Percentiles rank a stretch among this genome's conserved stretches.
Evolutionary conservation across 2,113 vertebrate genomes (phyloP).

Genomic region (Anolis carolinensis): DNA sequence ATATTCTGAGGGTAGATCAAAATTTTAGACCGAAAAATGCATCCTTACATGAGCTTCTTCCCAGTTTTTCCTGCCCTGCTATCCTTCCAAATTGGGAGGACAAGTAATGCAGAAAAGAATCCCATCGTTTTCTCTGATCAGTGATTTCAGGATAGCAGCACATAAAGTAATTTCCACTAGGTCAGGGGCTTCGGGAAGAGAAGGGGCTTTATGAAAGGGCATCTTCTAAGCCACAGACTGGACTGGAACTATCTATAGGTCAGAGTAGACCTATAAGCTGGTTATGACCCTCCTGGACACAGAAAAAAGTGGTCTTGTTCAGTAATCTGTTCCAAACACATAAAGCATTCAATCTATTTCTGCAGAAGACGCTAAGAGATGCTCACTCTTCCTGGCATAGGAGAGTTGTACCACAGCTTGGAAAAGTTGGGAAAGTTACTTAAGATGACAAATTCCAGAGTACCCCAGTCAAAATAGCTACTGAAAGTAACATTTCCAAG

Average conservation of each 20-base stretch:
- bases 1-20: neutral
- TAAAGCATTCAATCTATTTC: neutral
- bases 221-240: neutral
- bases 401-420: neutral
- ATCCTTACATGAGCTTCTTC: too few species aligned
- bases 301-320: neutral
- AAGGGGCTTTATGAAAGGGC: neutral
- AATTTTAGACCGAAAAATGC: too few species aligned
- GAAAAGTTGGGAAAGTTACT: neutral
- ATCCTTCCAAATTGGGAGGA: neutral
- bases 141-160: neutral
- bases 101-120: neutral
- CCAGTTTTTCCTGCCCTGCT: neutral
- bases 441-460: neutral
- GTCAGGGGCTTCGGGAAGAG: neutral
- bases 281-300: neutral
- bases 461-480: neutral
- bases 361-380: neutral
- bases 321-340: neutral
- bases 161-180: neutral
- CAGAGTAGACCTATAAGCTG: neutral
- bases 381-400: neutral
- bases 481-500: too few species aligned
- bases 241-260: neutral
- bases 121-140: neutral